These are phyloP conservation scores for Platichthys stellatus DNA, from an alignment of 2,113 vertebrate species.

Conservation along the genomic window DNA sequence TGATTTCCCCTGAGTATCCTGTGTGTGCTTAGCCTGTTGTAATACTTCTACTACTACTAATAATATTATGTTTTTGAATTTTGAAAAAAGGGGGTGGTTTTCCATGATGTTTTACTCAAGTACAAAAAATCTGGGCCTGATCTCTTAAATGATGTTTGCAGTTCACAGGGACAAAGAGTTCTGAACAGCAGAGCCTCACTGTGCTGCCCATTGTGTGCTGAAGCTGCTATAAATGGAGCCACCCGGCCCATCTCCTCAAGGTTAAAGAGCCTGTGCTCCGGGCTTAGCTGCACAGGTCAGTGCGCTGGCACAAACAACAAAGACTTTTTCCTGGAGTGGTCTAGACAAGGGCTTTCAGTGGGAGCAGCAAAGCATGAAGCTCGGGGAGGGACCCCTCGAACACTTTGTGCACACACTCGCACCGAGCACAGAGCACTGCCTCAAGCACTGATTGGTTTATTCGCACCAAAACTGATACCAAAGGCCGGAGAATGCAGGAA, in stretches of 20 bases:
- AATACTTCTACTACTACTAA: no score
- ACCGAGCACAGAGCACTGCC: constrained; percentile 32
- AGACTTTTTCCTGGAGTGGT: constrained; percentile 57
- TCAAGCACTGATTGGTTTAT: constrained; percentile 43
- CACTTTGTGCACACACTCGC: constrained; percentile 25
- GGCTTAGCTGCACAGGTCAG: constrained; percentile 73
- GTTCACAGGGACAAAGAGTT: constrained; percentile 50
- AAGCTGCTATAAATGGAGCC: constrained; percentile 46
- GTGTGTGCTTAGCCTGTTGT: no score
- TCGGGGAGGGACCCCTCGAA: constrained; percentile 50
- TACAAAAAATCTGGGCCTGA: background rate
- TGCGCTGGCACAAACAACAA: constrained; percentile 73
- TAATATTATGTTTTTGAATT: no score
- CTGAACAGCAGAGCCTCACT: constrained; percentile 32
- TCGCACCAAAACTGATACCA: constrained; percentile 42
- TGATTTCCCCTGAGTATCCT: no score
- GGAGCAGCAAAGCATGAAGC: constrained; percentile 72
- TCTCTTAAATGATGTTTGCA: constrained; percentile 7
- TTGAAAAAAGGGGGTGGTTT: no score
- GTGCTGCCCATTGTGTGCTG: constrained; percentile 41
- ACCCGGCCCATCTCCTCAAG: constrained; percentile 58
- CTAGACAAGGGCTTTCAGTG: constrained; percentile 75
- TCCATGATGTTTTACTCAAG: no score
- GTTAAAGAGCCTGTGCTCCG: constrained; percentile 62
- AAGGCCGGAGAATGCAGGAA: constrained; percentile 62